Percentiles rank a stretch among this genome's conserved stretches.
These are phyloP conservation scores for Lacerta bilineata DNA, from an alignment of 2,797 vertebrate species.

Conservation along the genomic window DNA sequence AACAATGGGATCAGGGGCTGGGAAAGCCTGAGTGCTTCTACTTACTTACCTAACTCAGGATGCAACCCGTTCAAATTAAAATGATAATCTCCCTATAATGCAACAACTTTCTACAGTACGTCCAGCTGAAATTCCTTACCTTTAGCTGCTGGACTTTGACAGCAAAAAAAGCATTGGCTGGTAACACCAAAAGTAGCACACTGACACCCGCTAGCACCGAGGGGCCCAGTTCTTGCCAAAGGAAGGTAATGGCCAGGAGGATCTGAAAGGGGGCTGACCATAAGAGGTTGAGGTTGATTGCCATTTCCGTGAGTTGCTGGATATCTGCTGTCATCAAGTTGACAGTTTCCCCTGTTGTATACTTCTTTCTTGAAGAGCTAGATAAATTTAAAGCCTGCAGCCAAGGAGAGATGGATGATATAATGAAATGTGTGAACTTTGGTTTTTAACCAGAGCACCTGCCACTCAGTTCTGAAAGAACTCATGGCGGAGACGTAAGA, in stretches of 20 bases:
- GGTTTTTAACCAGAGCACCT: not conserved
- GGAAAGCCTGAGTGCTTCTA: no score
- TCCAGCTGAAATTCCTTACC: constrained; percentile 64
- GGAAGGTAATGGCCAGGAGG: constrained; percentile 67
- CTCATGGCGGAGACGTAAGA: no score
- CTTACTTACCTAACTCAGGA: no score
- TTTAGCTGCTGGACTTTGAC: constrained; percentile 71
- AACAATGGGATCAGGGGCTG: not conserved
- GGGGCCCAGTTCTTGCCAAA: constrained; percentile 77
- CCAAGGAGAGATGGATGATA: constrained; percentile 14
- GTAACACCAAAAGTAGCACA: constrained; percentile 74
- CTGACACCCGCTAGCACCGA: constrained; percentile 71
- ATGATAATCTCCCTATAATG: not conserved
- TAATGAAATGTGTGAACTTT: not conserved
- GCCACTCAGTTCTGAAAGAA: not conserved
- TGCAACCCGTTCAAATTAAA: not conserved
- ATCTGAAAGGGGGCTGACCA: constrained; percentile 78
- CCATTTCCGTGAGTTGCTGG: constrained; percentile 76
- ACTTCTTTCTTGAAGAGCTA: constrained; percentile 64
- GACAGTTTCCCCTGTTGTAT: constrained; percentile 69
- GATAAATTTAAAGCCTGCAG: constrained; percentile 73
- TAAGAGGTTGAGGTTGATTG: constrained; percentile 69
- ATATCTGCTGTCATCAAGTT: constrained; percentile 75
- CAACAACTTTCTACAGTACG: not conserved
- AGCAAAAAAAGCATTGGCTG: constrained; percentile 71